Percentiles rank a stretch among this genome's conserved stretches.
Evolutionary conservation across 2,113 vertebrate species (phyloP).

Genomic region (Eublepharis macularius): DNA sequence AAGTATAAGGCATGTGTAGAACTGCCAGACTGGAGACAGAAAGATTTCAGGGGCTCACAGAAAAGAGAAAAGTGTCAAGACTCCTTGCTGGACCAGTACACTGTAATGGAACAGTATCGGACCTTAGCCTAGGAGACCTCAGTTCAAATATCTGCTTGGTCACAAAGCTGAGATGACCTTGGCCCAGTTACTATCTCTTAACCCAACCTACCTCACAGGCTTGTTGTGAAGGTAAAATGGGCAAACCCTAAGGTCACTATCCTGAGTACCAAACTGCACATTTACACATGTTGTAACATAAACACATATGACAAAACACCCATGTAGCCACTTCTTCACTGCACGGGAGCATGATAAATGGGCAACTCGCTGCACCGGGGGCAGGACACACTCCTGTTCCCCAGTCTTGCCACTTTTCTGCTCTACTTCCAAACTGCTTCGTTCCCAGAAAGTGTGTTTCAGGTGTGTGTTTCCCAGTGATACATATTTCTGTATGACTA

Average conservation of each 20-base stretch:
- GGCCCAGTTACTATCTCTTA: not conserved
- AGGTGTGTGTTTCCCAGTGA: too few relatives aligned
- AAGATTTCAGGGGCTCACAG: not conserved
- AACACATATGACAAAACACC: not conserved
- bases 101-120: too few relatives aligned
- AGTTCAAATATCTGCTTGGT: not conserved
- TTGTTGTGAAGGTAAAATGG: not conserved
- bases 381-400: too few relatives aligned
- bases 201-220: not conserved
- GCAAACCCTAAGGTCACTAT: not conserved
- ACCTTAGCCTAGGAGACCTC: too few relatives aligned
- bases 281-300: not conserved
- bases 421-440: too few relatives aligned
- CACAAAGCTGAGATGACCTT: not conserved
- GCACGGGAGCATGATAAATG: too few relatives aligned
- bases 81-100: not conserved
- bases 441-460: too few relatives aligned
- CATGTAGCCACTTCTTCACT: not conserved
- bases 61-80: not conserved
- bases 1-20: not conserved
- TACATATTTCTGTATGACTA: too few relatives aligned
- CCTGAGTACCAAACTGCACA: too few relatives aligned
- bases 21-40: not conserved
- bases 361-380: too few relatives aligned
- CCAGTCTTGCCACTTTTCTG: too few relatives aligned